These are phyloP conservation scores for Cacoxenus indagator DNA, from an alignment of 2,888 invertebrate species.

Conservation along the genomic window DNA sequence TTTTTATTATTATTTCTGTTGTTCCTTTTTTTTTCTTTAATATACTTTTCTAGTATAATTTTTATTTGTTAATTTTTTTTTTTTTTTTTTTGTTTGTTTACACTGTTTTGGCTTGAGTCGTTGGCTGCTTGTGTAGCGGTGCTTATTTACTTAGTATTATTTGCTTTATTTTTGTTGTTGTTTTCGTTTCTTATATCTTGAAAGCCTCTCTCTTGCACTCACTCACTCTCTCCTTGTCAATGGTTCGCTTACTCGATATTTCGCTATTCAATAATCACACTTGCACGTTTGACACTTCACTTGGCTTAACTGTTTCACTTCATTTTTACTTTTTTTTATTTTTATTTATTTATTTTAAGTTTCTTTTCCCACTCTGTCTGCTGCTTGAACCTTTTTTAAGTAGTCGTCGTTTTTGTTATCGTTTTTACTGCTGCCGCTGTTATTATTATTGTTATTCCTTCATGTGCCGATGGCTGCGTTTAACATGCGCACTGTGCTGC, in stretches of 20 bases:
- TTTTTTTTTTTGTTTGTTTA: slow-evolving; percentile 28
- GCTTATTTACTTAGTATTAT: neutral
- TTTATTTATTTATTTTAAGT: neutral
- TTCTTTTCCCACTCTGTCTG: neutral
- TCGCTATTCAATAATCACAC: neutral
- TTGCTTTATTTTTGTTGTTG: slow-evolving; percentile 31
- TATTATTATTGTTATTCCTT: neutral
- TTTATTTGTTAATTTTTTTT: slow-evolving; percentile 28
- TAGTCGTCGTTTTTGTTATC: neutral
- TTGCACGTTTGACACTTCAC: slow-evolving; percentile 35
- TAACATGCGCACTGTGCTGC: neutral
- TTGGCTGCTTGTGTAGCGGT: slow-evolving; percentile 18
- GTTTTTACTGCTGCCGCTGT: neutral
- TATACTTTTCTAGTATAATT: slow-evolving; percentile 27
- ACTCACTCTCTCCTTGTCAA: neutral
- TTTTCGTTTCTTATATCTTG: slow-evolving; percentile 22
- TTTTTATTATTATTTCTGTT: too few relatives aligned
- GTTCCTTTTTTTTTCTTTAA: slow-evolving; percentile 30
- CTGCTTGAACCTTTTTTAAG: neutral
- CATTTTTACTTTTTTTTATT: neutral
- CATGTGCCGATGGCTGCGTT: neutral
- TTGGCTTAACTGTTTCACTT: slow-evolving; percentile 47
- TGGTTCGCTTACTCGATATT: neutral
- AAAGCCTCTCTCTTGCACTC: slow-evolving; percentile 30
- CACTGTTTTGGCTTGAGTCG: neutral